Base-by-base conservation (phyloP, 2,888 invertebrate genomes). In the Hoplodrina blanda region DNA sequence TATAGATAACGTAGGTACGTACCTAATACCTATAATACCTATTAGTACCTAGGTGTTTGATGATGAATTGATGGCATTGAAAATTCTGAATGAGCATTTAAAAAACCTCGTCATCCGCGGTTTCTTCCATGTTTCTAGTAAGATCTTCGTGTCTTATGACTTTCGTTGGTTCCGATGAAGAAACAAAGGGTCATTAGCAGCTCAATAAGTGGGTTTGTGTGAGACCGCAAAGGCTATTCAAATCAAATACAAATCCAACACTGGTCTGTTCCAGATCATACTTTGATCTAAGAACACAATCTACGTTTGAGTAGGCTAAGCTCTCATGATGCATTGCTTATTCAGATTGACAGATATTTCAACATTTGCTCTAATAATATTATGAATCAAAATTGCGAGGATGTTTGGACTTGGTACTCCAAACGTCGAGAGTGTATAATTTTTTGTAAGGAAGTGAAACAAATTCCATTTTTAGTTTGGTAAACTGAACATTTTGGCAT, bases 161-260 rank as follows among this genome's bases (percentile, higher is more conserved):
- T 57, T 72, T 67, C 37, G 50, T 71, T 70, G 56, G 62, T 76
- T 65, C 41, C 69, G 50, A 71, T 69, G 69, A 63, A 71, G 69
- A 82, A 79, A 90, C 88, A 89, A 90, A 86, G 87, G 82, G 76
- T 86, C 86, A 86, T 90, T 90, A 88, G 80, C 74, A 82, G 74
- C 62, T 84, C 84, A 84, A 87, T 88, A 86, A 83, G 82, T 85
- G 72, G 72, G 77, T 75, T 68, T 53, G 63, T 62, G 66, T 62
- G 66, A 84, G 67, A 82, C 83, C 76, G 73, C 76, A 81, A 68
- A 41, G 25, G 73, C 37, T 11, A 54, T 62, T 59, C 57, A 46
- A 73, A 73, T 59, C 56, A 37, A 73, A 72, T 62, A 72, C 69
- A 80, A 78, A 78, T 75, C 72, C 72, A 80, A 66, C 66, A 62